These are phyloP conservation scores for Oryctolagus cuniculus DNA, from an alignment of 2,113 vertebrate species.

Conservation along the genomic window DNA sequence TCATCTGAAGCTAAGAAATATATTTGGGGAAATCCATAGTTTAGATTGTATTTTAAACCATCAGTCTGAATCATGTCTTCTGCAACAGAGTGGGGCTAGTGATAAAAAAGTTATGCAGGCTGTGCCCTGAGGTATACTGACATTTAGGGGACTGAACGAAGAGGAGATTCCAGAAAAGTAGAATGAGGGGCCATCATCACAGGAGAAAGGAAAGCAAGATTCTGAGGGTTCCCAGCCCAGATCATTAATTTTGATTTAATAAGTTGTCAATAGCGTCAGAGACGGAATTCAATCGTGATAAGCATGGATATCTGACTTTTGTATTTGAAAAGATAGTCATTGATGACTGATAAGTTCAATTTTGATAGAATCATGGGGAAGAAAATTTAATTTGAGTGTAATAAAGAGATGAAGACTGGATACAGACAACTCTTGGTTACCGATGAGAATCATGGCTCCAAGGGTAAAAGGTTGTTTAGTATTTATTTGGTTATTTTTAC, in stretches of 20 bases:
- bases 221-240: not conserved
- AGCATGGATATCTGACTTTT: not conserved
- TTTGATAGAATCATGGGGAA: not conserved
- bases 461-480: not conserved
- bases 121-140: not conserved
- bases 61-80: not conserved
- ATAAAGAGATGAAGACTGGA: not conserved
- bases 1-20: not conserved
- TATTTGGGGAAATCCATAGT: not conserved
- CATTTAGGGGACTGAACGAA: not conserved
- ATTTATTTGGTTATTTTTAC: not conserved
- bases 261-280: not conserved
- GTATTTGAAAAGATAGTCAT: not conserved
- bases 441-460: not conserved
- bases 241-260: not conserved
- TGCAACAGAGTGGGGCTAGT: not conserved
- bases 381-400: not conserved
- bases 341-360: not conserved
- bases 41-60: not conserved
- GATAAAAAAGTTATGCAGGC: not conserved
- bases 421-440: rapidly evolving
- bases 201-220: not conserved
- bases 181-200: not conserved
- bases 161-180: not conserved
- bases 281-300: not conserved